Evolutionary conservation across 2,888 invertebrate genomes (phyloP), one percentile per base, ranked within the genome.

Genomic region (Mactromeris polynyma): DNA sequence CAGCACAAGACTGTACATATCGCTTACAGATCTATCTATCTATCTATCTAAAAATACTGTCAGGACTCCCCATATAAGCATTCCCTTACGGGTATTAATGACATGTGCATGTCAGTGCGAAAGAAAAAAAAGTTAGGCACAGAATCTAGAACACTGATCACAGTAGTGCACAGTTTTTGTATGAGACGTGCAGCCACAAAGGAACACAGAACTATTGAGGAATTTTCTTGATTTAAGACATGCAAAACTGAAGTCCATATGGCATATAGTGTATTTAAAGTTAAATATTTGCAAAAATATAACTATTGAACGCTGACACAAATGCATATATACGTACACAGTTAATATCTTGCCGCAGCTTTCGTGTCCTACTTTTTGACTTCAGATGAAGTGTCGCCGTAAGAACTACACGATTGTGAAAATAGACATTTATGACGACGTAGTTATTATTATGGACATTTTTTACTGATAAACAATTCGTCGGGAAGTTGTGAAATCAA

Each of bases 301-400:
- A 64, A 64, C 11, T 2, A 64, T 64, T 64, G 26, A n/a, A 26
- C 3, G 58, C 26, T 64, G 58, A 64, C 58, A 64, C 11, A 7
- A 2, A 26, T 64, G 26, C n/a, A 64, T 64, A 9, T 9, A n/a
- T n/a, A 64, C 26, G 58, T 26, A 26, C 58, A 26, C 1, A 7
- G n/a, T 26, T 0, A 4, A 7, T 26, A 64, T 9, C 3, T 26
- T 26, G 26, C 6, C 1, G 26, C 26, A 64, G 3, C 58, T 64
- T n/a, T 26, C n/a, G n/a, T 64, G 58, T 64, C 58, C 58, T 64
- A n/a, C 26, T 26, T 64, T 64, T 64, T 64, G 58, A 64, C 58
- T n/a, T n/a, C 46, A 46, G 3, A 17, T 46, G 6, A 46, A 7
- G 58, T 64, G 58, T 64, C 26, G 26, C 4, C 58, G 58, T 64